Percentiles rank a stretch among this genome's conserved stretches.
phyloP scores from a whole-genome alignment of 2,888 invertebrate genomes.

The Meiosimyza decipiens region DNA sequence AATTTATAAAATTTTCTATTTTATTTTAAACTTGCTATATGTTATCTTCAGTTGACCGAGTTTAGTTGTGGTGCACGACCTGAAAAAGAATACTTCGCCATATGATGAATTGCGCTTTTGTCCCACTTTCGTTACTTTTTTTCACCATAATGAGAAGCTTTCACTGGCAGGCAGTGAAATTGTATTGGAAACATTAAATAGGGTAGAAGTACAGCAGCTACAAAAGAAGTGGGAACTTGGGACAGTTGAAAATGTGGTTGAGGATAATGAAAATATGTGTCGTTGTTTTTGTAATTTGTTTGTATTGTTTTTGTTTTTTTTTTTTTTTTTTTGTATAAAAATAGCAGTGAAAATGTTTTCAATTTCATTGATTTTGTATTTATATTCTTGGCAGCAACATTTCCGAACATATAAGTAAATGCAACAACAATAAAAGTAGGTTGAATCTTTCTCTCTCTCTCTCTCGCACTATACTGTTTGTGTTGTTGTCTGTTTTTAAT shows the following conservation, averaged over 20 bases:
- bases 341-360: conserved; percentile 28
- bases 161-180: conserved; percentile 5
- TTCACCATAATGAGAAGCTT: background rate
- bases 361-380: conserved; percentile 36
- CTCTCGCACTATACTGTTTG: background rate
- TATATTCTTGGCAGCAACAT: conserved; percentile 32
- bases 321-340: background rate
- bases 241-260: background rate
- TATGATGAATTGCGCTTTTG: conserved; percentile 37
- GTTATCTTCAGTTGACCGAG: conserved; percentile 16
- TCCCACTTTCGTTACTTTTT: conserved; percentile 22
- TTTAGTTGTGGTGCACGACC: conserved; percentile 13
- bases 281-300: background rate
- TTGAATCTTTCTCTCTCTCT: background rate
- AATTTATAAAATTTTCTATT: background rate
- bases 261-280: conserved; percentile 13
- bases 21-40: background rate
- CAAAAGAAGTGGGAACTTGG: background rate
- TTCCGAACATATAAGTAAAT: background rate
- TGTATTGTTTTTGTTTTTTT: too few relatives aligned
- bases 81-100: background rate
- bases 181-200: background rate
- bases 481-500: conserved; percentile 5
- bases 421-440: too few relatives aligned
- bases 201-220: background rate